A percentile compares a stretch with the other conserved stretches of the same genome.
These are phyloP conservation scores for Lutjanus erythropterus DNA, from an alignment of 2,113 vertebrate genomes.

Conservation along the genomic window DNA sequence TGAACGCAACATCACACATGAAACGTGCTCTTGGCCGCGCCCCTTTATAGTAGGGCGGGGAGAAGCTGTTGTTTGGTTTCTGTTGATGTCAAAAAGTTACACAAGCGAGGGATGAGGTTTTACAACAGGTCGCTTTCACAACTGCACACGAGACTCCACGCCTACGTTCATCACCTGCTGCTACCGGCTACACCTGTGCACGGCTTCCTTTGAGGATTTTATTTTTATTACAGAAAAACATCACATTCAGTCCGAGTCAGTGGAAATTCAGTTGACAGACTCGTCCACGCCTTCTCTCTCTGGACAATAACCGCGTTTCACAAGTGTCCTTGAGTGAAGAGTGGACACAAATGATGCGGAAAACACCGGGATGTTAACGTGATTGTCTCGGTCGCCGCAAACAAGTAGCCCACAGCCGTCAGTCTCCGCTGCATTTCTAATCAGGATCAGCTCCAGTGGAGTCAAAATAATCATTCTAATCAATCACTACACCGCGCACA, in stretches of 20 bases:
- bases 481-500: not conserved
- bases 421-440: not conserved
- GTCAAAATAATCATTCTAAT: no score
- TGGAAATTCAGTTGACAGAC: conserved; percentile 4
- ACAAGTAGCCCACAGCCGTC: not conserved
- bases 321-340: not conserved
- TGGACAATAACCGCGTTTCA: conserved; percentile 13
- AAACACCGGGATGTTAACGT: conserved; percentile 26
- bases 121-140: conserved; percentile 56
- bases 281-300: conserved; percentile 21
- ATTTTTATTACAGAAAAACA: not conserved
- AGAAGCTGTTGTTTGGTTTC: conserved; percentile 49
- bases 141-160: conserved; percentile 12
- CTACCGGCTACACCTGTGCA: not conserved
- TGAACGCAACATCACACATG: conserved; percentile 47
- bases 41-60: conserved; percentile 79
- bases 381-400: conserved; percentile 11
- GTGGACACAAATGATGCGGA: not conserved
- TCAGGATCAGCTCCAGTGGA: no score
- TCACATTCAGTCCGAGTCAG: not conserved
- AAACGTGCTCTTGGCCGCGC: conserved; percentile 56
- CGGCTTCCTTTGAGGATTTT: not conserved
- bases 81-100: conserved; percentile 81
- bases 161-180: not conserved
- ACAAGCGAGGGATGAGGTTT: conserved; percentile 78